Percentiles rank a stretch among this genome's conserved stretches.
phyloP scores from a whole-genome alignment of 2,888 invertebrate species.

The Elegia similella region DNA sequence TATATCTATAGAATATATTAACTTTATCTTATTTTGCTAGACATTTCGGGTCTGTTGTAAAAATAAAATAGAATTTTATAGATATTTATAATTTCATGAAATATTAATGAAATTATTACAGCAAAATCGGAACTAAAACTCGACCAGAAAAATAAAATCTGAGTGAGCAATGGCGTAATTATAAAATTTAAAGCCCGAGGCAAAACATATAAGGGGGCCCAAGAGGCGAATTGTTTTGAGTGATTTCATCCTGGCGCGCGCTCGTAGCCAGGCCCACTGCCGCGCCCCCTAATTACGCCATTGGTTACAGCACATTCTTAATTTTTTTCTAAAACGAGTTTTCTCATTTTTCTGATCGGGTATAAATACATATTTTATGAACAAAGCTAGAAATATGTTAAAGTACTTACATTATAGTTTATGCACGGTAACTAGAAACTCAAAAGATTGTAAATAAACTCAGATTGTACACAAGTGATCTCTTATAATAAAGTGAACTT shows the following conservation, averaged over 20 bases:
- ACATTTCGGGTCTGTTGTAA: slow-evolving; percentile 3
- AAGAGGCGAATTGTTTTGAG: too few species aligned
- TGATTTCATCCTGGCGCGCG: too few species aligned
- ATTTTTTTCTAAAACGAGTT: background rate
- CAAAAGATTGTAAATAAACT: slow-evolving; percentile 25
- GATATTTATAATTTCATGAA: background rate
- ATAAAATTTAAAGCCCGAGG: too few species aligned
- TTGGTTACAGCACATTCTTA: too few species aligned
- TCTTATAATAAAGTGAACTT: slow-evolving; percentile 39
- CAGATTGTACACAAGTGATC: slow-evolving; percentile 38
- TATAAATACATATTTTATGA: background rate
- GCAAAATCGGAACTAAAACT: background rate
- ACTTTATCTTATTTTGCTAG: background rate
- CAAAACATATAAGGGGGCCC: too few species aligned
- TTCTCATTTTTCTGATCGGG: background rate
- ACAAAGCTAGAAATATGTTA: background rate
- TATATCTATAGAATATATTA: slow-evolving; percentile 5
- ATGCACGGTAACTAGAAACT: slow-evolving; percentile 22
- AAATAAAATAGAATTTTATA: background rate
- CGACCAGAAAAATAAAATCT: background rate
- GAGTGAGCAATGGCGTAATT: too few species aligned
- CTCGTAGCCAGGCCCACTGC: too few species aligned
- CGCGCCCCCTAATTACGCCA: too few species aligned
- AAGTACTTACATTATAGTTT: slow-evolving; percentile 22
- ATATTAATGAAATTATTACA: background rate